A percentile compares a stretch with the other conserved stretches of the same genome.
phyloP scores from a whole-genome alignment of 2,797 vertebrate species.

The Melanotaenia pygmaea region DNA sequence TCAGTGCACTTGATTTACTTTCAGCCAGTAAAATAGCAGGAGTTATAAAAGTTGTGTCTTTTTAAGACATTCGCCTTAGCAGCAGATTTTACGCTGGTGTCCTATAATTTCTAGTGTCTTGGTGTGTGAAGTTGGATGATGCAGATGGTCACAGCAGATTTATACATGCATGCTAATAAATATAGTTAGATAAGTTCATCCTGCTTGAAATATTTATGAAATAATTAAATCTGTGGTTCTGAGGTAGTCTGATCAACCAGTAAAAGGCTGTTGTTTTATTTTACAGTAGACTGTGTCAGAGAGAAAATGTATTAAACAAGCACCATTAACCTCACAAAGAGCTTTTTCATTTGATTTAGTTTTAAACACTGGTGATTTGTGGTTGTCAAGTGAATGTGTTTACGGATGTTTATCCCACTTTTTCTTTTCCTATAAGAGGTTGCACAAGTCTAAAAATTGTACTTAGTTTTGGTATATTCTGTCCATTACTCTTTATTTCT shows the following conservation, averaged over 20 bases:
- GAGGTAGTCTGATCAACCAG: neutral
- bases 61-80: neutral
- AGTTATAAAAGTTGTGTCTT: neutral
- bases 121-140: slow-evolving; percentile 2
- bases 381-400: neutral
- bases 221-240: neutral
- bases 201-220: neutral
- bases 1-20: neutral
- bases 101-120: neutral
- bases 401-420: neutral
- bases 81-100: neutral
- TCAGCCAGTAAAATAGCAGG: neutral
- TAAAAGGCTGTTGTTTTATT: too few relatives aligned
- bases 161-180: neutral
- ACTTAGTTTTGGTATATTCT: slow-evolving; percentile 34
- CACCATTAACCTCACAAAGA: neutral
- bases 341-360: neutral
- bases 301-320: neutral
- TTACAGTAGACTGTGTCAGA: too few relatives aligned
- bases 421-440: neutral
- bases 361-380: neutral
- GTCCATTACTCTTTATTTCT: slow-evolving; percentile 47
- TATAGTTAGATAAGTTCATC: neutral
- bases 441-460: neutral
- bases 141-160: neutral